Percentiles rank a stretch among this genome's conserved stretches.
Conservation (phyloP, 2,113 vertebrate genomes). For the Tenebrosternarchus preto region DNA sequence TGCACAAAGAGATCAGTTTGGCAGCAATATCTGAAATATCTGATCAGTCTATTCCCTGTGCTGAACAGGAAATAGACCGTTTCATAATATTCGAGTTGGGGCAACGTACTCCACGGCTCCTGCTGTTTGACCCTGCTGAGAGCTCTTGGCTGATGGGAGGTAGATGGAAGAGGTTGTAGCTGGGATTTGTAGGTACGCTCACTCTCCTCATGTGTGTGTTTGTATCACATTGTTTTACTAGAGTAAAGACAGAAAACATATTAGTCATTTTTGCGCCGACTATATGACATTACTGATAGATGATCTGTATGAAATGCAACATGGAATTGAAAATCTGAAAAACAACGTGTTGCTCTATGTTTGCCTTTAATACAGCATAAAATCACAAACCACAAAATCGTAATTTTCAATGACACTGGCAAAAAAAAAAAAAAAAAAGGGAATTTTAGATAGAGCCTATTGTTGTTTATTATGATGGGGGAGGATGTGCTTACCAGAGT, state of each 20-base stretch:
- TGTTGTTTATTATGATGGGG: slow-evolving; percentile 18
- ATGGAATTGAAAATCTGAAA: background rate
- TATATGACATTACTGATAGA: background rate
- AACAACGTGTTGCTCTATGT: background rate
- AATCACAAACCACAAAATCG: background rate
- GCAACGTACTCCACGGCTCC: slow-evolving; percentile 37
- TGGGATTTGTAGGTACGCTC: slow-evolving; percentile 7
- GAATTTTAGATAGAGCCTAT: slow-evolving; percentile 5
- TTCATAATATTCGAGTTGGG: background rate
- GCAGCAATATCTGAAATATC: background rate
- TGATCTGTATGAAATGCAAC: background rate
- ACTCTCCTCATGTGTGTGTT: slow-evolving; percentile 26
- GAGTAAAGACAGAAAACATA: slow-evolving; percentile 7
- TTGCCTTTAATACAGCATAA: background rate
- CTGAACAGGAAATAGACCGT: background rate
- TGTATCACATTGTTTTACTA: slow-evolving; percentile 28
- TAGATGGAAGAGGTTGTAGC: slow-evolving; percentile 34
- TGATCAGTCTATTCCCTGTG: background rate
- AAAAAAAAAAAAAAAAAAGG: slow-evolving; percentile 1
- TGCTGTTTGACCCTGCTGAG: background rate
- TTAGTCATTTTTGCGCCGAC: background rate
- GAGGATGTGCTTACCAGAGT: slow-evolving; percentile 15
- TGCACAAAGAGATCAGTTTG: background rate
- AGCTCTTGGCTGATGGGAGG: slow-evolving; percentile 39
- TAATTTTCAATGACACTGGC: background rate